Evolutionary conservation across 2,797 vertebrate genomes (phyloP).

Genomic region (Gallinago nigripennis): DNA sequence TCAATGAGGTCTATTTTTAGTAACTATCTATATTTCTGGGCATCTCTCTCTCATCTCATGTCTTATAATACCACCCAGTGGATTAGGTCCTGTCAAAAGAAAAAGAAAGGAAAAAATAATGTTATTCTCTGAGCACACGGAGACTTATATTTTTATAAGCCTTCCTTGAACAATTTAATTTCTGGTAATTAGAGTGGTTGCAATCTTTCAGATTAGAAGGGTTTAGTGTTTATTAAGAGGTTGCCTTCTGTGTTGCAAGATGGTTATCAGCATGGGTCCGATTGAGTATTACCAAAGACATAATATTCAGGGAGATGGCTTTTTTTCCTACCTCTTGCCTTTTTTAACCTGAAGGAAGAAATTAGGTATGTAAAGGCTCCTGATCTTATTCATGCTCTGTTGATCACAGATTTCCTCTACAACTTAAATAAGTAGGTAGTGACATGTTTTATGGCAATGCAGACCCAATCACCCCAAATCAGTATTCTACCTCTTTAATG

Average conservation of each 20-base stretch:
- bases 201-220: conserved; percentile 62
- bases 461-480: neutral
- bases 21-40: neutral
- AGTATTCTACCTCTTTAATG: neutral
- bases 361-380: neutral
- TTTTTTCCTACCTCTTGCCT: neutral
- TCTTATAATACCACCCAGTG: neutral
- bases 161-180: conserved; percentile 40
- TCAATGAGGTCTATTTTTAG: neutral
- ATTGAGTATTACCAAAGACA: neutral
- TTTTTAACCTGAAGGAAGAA: neutral
- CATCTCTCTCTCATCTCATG: neutral
- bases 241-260: conserved; percentile 61
- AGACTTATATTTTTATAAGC: neutral
- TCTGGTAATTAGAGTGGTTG: conserved; percentile 47
- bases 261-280: conserved; percentile 49
- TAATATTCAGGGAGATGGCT: neutral
- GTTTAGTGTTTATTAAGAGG: conserved; percentile 68
- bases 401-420: neutral
- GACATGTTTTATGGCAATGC: neutral
- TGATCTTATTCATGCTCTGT: neutral
- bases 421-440: neutral
- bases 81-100: neutral
- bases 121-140: neutral
- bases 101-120: neutral